Percentiles rank a stretch among this genome's conserved stretches.
Evolutionary conservation across 30 jellyfish, hydroid and myxozoan species (phyloP).

Genomic region (Cassiopea andromeda): DNA sequence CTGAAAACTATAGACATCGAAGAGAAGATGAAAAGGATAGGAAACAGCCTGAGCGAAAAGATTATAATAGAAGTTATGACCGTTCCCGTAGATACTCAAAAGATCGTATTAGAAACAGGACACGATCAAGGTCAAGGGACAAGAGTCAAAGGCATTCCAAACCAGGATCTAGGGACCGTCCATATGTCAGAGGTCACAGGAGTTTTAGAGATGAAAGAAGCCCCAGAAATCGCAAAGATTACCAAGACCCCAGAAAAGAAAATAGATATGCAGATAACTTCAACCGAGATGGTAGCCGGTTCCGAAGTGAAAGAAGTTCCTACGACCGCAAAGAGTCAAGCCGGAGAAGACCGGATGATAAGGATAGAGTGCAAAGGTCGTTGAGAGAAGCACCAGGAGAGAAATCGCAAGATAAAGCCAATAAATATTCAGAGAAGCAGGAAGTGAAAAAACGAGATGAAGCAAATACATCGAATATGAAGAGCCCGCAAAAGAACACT

Average conservation of each 20-base stretch:
- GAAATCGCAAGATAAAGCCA: background rate
- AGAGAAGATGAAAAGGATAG: background rate
- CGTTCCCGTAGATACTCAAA: background rate
- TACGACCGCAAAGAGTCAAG: background rate
- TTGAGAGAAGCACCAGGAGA: background rate
- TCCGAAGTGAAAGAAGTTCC: background rate
- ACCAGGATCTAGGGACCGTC: background rate
- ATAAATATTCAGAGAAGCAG: background rate
- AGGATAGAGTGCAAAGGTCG: background rate
- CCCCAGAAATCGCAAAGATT: background rate
- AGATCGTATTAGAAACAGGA: background rate
- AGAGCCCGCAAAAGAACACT: background rate
- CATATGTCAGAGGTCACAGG: background rate
- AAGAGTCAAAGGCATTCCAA: background rate
- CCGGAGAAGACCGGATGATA: background rate
- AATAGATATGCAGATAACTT: background rate
- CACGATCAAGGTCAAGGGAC: conserved; percentile 34
- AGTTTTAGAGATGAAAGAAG: background rate
- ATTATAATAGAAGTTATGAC: background rate
- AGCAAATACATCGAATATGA: background rate
- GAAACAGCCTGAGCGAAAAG: background rate
- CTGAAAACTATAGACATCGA: background rate
- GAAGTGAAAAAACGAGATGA: background rate
- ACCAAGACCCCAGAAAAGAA: background rate
- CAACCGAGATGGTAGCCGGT: background rate